Base-by-base conservation (phyloP, 2,113 vertebrate species). In the Tragelaphus scriptus region DNA sequence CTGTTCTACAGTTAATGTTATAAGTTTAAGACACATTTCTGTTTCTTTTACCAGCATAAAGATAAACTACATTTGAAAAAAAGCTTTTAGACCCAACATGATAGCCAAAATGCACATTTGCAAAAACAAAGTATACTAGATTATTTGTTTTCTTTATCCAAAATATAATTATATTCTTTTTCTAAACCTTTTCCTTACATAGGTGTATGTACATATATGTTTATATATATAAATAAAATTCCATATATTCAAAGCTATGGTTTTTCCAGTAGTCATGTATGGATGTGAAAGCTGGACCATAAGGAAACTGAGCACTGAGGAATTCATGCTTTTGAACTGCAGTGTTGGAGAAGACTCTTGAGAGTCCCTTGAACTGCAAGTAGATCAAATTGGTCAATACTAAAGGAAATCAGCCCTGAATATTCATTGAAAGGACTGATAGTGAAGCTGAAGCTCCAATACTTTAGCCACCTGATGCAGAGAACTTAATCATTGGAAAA, bases 351-450 rank as follows among this genome's bases (percentile, higher is more conserved):
- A 68, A 68, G 65, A n/a, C 32, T n/a, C 65, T n/a, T 19, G 32
- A 10, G 65, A 68, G 32, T 68, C 16, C 32, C 8, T n/a, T 19
- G 32, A 16, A 68, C 8, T 36, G 17, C 65, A 36, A n/a, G 0
- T 16, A 36, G 2, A n/a, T 19, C 32, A 19, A n/a, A 68, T 17
- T 0, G 0, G 32, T 68, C 32, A 4, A 68, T 36, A 2, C 8
- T 5, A 21, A 68, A 19, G 65, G 15, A n/a, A 5, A n/a, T 68
- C 63, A 19, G 8, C 2, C 65, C 16, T 2, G 32, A 19, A 10
- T 68, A 10, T 68, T 68, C 32, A 19, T 68, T 68, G 32, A 10
- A 68, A 19, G 8, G 16, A 68, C 3, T 19, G 63, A 68, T 68
- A 4, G 0, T 3, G 7, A 10, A n/a, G 16, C 16, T n/a, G 63